Conservation (phyloP, 2,888 invertebrate genomes). For the Hirtodrosophila histrioides region DNA sequence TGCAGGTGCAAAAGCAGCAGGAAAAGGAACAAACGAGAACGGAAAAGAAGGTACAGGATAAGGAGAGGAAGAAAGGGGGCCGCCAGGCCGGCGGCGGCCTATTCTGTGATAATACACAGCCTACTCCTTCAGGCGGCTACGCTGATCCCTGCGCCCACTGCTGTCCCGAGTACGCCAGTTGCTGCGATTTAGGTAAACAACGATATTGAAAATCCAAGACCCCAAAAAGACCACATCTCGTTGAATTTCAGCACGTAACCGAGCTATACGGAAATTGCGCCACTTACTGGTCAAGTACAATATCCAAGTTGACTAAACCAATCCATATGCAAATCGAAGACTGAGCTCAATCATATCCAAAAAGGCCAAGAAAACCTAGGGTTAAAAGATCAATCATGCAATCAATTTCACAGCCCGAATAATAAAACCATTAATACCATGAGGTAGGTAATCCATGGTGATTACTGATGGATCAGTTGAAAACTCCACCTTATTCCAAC, state of each 20-base stretch:
- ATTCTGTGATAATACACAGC: not conserved
- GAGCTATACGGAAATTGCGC: constrained; percentile 81
- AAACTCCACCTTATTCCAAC: not conserved
- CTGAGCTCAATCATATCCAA: constrained; percentile 10
- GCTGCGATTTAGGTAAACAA: constrained; percentile 60
- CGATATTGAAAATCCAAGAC: not conserved
- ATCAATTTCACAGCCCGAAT: not conserved
- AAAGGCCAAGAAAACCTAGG: constrained; percentile 19
- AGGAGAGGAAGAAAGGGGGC: constrained; percentile 34
- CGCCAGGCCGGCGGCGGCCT: constrained; percentile 57
- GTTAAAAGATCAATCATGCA: constrained; percentile 6
- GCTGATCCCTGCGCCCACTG: constrained; percentile 27
- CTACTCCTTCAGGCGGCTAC: not conserved
- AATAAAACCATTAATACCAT: constrained; percentile 10
- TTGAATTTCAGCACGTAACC: constrained; percentile 72
- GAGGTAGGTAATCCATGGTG: not conserved
- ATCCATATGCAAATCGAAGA: constrained; percentile 11
- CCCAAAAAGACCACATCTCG: too few species aligned
- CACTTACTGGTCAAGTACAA: constrained; percentile 81
- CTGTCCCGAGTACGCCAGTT: constrained; percentile 48
- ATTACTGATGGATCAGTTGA: not conserved
- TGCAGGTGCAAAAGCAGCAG: constrained; percentile 28
- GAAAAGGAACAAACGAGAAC: constrained; percentile 6
- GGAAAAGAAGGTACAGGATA: constrained; percentile 22
- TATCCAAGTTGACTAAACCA: constrained; percentile 59